phyloP scores from a whole-genome alignment of 2,888 invertebrate species.

The Falcaria lacertinaria region DNA sequence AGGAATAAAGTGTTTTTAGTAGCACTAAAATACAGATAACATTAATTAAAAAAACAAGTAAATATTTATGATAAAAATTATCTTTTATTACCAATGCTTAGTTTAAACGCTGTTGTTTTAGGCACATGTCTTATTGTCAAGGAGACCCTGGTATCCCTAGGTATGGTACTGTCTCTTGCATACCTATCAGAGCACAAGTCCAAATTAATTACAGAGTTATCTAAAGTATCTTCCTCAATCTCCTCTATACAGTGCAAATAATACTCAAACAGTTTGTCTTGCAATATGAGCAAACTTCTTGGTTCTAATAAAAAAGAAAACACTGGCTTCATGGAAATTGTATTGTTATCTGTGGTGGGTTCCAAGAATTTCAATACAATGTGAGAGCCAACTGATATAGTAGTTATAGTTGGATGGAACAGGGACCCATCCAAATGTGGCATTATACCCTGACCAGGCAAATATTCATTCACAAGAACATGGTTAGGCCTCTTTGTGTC shows the following conservation, averaged over 20 bases:
- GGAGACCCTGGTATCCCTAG: constrained; percentile 88
- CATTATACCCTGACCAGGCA: constrained; percentile 96
- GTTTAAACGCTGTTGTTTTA: constrained; percentile 88
- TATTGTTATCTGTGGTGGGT: constrained; percentile 54
- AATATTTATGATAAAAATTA: constrained; percentile 17
- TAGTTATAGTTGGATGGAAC: constrained; percentile 95
- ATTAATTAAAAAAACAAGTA: constrained; percentile 10
- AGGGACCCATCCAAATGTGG: constrained; percentile 97
- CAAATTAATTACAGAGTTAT: constrained; percentile 82
- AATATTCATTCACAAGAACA: constrained; percentile 96
- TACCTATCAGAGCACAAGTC: constrained; percentile 79
- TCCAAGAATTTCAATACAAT: constrained; percentile 92
- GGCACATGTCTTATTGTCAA: constrained; percentile 96
- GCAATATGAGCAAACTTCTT: constrained; percentile 91
- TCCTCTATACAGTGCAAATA: constrained; percentile 94
- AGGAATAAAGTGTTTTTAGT: too few relatives aligned
- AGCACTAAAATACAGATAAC: too few relatives aligned
- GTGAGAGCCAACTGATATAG: constrained; percentile 94
- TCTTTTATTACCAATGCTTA: constrained; percentile 78
- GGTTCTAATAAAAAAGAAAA: constrained; percentile 91
- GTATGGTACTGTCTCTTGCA: constrained; percentile 75
- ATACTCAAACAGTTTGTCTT: constrained; percentile 88
- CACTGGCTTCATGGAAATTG: constrained; percentile 50
- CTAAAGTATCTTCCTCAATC: constrained; percentile 81
- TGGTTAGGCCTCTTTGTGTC: constrained; percentile 90